A percentile compares a stretch with the other conserved stretches of the same genome.
These are phyloP conservation scores for Lepus oiostolus DNA, from an alignment of 2,797 vertebrate genomes.

Conservation along the genomic window DNA sequence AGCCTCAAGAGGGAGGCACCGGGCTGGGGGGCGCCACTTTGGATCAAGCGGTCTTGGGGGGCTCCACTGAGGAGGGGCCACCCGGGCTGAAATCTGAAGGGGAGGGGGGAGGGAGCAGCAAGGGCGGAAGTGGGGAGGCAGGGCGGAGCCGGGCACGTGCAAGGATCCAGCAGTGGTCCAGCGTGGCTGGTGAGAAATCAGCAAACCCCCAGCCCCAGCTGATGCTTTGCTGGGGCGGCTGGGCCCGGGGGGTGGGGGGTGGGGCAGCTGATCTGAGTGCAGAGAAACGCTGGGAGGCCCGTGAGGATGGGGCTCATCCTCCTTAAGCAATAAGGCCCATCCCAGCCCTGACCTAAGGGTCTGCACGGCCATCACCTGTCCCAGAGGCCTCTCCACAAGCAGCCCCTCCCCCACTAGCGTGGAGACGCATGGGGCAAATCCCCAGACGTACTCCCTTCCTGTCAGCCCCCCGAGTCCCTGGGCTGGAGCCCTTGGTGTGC, in stretches of 20 bases:
- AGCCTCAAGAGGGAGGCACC: neutral
- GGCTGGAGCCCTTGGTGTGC: neutral
- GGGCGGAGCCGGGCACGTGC: neutral
- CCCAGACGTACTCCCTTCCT: accelerated
- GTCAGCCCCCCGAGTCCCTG: neutral
- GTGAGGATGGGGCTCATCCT: accelerated
- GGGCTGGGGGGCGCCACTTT: neutral
- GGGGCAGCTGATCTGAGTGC: too few species aligned
- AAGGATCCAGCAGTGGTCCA: accelerated
- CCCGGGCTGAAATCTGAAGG: neutral
- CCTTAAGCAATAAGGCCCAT: too few species aligned
- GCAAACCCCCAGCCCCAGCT: accelerated
- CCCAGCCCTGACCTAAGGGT: accelerated
- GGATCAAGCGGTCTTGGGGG: neutral
- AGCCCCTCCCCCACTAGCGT: neutral
- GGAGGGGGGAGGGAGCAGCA: accelerated
- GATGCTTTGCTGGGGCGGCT: neutral
- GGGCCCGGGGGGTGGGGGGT: too few species aligned
- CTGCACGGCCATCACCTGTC: accelerated
- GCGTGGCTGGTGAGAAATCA: neutral
- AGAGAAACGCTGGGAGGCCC: neutral
- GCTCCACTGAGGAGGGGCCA: neutral
- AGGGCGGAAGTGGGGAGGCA: neutral
- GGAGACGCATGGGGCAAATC: too few species aligned
- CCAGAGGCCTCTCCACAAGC: neutral